Base-by-base conservation (phyloP, 2,113 vertebrate species). In the Rhinolophus sinicus region DNA sequence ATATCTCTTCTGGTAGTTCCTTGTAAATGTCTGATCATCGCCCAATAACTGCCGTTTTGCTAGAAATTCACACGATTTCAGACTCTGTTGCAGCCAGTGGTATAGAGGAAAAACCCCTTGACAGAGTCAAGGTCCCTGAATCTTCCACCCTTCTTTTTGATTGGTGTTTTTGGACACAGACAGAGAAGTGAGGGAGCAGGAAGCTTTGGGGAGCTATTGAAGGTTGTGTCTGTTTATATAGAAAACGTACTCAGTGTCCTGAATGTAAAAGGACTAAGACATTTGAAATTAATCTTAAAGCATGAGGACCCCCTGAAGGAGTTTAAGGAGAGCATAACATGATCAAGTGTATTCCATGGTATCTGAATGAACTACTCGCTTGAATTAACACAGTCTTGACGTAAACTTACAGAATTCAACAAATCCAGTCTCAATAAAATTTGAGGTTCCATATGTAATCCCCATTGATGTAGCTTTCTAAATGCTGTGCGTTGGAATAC, bases 401-500 rank as follows among this genome's bases (percentile, higher is more conserved):
- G 56, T 91, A 77, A 52, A 89, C 33, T 58, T 92, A 75, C 85
- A 94, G 60, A 56, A 93, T 40, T 90, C 21, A 88, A 2, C 33
- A 96, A 86, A 83, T 69, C 9, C 35, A 92, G 47, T 85, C 26
- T 88, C 67, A 52, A 0, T 82, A 92, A 89, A 75, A 93, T 40
- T 84, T 93, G n/a, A 81, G 72, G 22, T 95, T 87, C n/a, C 3
- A 5, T 75, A 19, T 88, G 18, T 81, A 33, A 83, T 86, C 44
- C 47, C 18, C 60, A 62, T 50, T 77, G 21, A 84, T 58, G 8
- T 1, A 82, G 26, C 81, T 94, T 95, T 90, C 65, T 75, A 56
- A 88, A 88, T 97, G 84, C 22, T 87, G 1, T 94, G 11, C 94
- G 22, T 94, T 94, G n/a, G 64, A 91, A 83, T 96, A 78, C 21